phyloP scores from a whole-genome alignment of 30 jellyfish, hydroid and myxozoan genomes.

The Aurelia sp. region DNA sequence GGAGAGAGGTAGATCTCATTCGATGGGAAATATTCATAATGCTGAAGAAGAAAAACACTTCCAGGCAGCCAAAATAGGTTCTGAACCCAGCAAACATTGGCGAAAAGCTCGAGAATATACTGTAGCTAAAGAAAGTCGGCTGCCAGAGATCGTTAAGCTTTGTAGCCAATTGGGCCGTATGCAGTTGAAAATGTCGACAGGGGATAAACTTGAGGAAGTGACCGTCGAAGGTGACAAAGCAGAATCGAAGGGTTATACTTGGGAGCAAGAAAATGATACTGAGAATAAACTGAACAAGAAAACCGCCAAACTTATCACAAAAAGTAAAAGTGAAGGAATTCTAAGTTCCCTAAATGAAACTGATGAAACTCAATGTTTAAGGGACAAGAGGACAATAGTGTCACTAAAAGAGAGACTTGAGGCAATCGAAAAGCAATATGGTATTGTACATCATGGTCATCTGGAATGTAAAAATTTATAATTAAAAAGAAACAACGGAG shows the following conservation, averaged over 20 bases:
- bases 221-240: neutral
- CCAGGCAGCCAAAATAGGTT: neutral
- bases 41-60: neutral
- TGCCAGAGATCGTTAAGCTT: slow-evolving; percentile 18
- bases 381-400: neutral
- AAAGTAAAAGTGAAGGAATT: slow-evolving; percentile 16
- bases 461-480: neutral
- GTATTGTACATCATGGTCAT: slow-evolving; percentile 26
- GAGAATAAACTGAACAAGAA: neutral
- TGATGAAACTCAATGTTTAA: neutral
- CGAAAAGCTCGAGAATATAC: slow-evolving; percentile 28
- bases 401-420: slow-evolving; percentile 49
- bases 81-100: slow-evolving; percentile 56
- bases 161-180: neutral
- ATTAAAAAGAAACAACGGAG: neutral
- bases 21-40: neutral
- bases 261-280: slow-evolving; percentile 1
- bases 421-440: slow-evolving; percentile 39
- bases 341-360: neutral
- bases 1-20: slow-evolving; percentile 33
- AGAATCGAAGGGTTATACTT: neutral
- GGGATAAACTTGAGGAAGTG: neutral
- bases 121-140: neutral
- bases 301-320: neutral
- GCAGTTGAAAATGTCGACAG: neutral